phyloP scores from a whole-genome alignment of 2,888 invertebrate species.

The Empis stercorea region DNA sequence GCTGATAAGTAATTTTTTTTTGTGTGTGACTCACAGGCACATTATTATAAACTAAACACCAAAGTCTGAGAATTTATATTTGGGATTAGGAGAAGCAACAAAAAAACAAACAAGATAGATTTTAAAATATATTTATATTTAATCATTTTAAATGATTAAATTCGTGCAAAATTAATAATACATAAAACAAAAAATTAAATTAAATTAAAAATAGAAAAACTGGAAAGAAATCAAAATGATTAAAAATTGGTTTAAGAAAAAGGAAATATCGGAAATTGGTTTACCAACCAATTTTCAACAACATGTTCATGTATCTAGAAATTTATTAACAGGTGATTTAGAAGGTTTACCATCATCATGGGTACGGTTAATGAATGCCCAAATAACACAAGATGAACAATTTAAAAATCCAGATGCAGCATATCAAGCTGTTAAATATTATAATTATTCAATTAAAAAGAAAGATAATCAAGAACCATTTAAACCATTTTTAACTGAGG shows the following conservation, averaged over 20 bases:
- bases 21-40: too few relatives aligned
- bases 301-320: conserved; percentile 76
- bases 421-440: conserved; percentile 79
- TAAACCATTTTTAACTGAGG: conserved; percentile 70
- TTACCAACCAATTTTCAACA: conserved; percentile 75
- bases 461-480: conserved; percentile 58
- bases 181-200: too few relatives aligned
- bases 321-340: conserved; percentile 67
- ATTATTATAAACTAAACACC: too few relatives aligned
- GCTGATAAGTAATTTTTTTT: too few relatives aligned
- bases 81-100: too few relatives aligned
- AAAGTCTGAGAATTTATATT: too few relatives aligned
- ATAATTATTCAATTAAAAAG: conserved; percentile 76
- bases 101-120: too few relatives aligned
- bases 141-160: too few relatives aligned
- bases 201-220: too few relatives aligned
- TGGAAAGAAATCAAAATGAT: conserved; percentile 5
- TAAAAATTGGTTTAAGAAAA: conserved; percentile 33
- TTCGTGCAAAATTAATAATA: too few relatives aligned
- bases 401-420: conserved; percentile 82
- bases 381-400: conserved; percentile 77
- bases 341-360: conserved; percentile 78
- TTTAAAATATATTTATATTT: too few relatives aligned
- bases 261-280: conserved; percentile 48
- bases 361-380: conserved; percentile 63